Evolutionary conservation across 1,140 invertebrate genomes (phyloP), one percentile per base, ranked within the genome.

Genomic region (Trichoplusia ni): DNA sequence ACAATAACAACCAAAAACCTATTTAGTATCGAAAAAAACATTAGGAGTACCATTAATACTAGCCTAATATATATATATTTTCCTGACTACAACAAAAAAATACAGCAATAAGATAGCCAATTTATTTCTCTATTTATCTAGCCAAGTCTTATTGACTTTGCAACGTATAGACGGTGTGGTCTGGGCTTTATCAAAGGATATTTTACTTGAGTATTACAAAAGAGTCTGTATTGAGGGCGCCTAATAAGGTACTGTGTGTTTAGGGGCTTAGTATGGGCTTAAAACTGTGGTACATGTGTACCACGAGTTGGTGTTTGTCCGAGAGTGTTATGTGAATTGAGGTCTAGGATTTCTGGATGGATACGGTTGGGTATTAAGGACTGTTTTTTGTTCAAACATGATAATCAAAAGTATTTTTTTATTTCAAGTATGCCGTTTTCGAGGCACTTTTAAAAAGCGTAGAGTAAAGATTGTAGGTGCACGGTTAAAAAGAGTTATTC

Each of bases 251-350:
- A 16, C 44, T 47, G 44, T 47, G 25, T 47, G 44, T 47, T 47
- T 47, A 47, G 42, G 42, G 44, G 25, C 25, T 47, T 47, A 47
- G 29, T 47, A 23, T 47, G 19, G 44, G 44, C 44, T 47, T 47
- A 47, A 47, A 47, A 47, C 44, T 29, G 23, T 16, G 25, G 44
- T 47, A 47, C 40, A 42, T 31, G 44, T 33, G 1, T 47, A 47
- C 13, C 9, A 16, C n/a, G n/a, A n/a, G n/a, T n/a, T n/a, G n/a
- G n/a, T n/a, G n/a, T n/a, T n/a, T n/a, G n/a, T n/a, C n/a, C n/a
- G n/a, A n/a, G n/a, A 18, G 3, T 40, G 37, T 16, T 19, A 2
- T 19, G 25, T 47, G 11, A 11, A 16, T 47, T 29, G 44, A 5
- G 11, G 11, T n/a, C n/a, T n/a, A n/a, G n/a, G n/a, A n/a, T n/a